phyloP scores from a whole-genome alignment of 1,140 invertebrate genomes.

The Heliconius hermathena region DNA sequence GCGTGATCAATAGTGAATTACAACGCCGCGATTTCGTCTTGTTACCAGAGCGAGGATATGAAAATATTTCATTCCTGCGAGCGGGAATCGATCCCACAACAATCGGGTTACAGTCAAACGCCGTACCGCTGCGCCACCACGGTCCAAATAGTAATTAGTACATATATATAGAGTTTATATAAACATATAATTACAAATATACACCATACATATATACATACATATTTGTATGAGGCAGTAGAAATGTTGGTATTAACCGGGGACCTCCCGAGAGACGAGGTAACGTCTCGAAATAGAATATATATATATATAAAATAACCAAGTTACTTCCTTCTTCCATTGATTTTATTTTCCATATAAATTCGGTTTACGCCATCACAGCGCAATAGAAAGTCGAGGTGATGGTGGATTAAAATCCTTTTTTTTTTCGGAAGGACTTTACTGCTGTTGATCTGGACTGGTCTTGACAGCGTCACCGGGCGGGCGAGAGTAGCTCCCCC shows the following conservation, averaged over 20 bases:
- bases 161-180: not conserved
- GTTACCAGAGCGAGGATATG: too few species aligned
- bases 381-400: not conserved
- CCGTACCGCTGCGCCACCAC: too few species aligned
- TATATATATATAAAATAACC: slow-evolving; percentile 6
- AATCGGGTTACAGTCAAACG: too few species aligned
- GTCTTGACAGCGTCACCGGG: too few species aligned
- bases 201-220: not conserved
- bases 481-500: too few species aligned
- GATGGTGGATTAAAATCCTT: not conserved
- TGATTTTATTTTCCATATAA: not conserved
- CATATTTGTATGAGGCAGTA: slow-evolving; percentile 17
- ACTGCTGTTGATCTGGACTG: too few species aligned
- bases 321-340: not conserved
- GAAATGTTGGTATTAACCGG: slow-evolving; percentile 20
- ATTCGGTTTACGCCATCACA: not conserved
- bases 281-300: not conserved
- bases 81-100: too few species aligned
- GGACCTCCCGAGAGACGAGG: slow-evolving; percentile 1
- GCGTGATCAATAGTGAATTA: not conserved
- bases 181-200: not conserved
- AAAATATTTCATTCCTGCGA: too few species aligned
- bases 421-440: too few species aligned
- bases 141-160: not conserved
- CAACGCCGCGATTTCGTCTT: not conserved